These are phyloP conservation scores for Verasper variegatus DNA, from an alignment of 2,113 vertebrate genomes.

Conservation along the genomic window DNA sequence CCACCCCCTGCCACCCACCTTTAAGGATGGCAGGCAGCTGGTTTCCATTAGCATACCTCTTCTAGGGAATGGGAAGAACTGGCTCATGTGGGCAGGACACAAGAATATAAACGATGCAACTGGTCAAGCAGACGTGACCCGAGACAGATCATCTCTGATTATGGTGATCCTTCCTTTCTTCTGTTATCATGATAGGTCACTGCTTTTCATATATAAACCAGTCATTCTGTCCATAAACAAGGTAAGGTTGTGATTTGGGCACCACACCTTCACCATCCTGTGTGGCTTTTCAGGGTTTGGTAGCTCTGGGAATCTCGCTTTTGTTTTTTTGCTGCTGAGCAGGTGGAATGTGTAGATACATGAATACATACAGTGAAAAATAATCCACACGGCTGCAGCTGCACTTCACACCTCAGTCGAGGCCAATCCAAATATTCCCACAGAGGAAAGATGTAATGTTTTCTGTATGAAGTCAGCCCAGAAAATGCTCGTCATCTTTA, in stretches of 20 bases:
- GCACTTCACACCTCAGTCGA: constrained; percentile 41
- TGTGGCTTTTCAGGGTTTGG: constrained; percentile 31
- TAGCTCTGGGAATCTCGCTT: constrained; percentile 9
- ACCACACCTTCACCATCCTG: constrained; percentile 52
- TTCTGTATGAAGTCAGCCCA: constrained; percentile 5
- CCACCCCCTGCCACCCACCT: neutral
- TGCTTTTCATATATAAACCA: constrained; percentile 37
- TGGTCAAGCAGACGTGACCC: constrained; percentile 50
- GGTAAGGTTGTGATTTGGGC: constrained; percentile 33
- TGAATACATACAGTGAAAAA: constrained; percentile 11
- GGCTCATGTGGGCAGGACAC: constrained; percentile 72
- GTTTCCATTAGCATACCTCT: constrained; percentile 82
- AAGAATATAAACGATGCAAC: constrained; percentile 72
- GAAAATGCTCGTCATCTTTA: neutral
- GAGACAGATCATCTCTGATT: constrained; percentile 66
- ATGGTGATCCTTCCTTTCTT: constrained; percentile 57
- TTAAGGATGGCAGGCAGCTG: constrained; percentile 79
- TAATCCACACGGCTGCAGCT: constrained; percentile 21
- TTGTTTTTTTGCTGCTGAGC: constrained; percentile 25
- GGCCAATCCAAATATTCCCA: constrained; percentile 27
- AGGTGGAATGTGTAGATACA: constrained; percentile 30
- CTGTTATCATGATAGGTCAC: neutral
- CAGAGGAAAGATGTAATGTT: neutral
- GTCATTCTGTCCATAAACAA: constrained; percentile 44
- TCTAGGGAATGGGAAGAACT: constrained; percentile 64